A percentile compares a stretch with the other conserved stretches of the same genome.
phyloP scores from a whole-genome alignment of 2,888 invertebrate genomes.

The Drosophila mayaguana region DNA sequence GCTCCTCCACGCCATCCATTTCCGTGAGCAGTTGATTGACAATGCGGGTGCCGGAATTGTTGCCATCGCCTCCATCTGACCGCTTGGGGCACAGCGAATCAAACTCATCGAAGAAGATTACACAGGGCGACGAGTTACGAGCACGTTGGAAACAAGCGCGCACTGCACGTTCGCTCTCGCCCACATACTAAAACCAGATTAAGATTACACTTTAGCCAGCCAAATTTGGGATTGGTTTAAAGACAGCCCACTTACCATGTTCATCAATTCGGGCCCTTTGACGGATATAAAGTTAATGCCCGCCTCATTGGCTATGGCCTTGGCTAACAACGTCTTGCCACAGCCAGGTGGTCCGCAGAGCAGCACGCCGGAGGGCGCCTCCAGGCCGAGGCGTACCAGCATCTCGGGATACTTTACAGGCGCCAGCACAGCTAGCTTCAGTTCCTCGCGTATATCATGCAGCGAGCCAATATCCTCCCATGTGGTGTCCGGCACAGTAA shows the following conservation, averaged over 20 bases:
- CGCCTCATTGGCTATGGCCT: slow-evolving; percentile 99
- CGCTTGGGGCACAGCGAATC: slow-evolving; percentile 97
- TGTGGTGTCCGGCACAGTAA: slow-evolving; percentile 97
- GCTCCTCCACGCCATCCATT: slow-evolving; percentile 98
- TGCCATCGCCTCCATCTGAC: slow-evolving; percentile 89
- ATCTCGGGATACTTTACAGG: slow-evolving; percentile 95
- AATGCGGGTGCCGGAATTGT: slow-evolving; percentile 92
- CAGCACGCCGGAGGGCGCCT: slow-evolving; percentile 94
- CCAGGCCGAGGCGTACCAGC: slow-evolving; percentile 91
- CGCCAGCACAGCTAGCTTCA: slow-evolving; percentile 95
- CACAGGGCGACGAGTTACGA: slow-evolving; percentile 97
- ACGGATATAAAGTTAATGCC: slow-evolving; percentile 99
- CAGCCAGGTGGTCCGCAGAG: slow-evolving; percentile 99
- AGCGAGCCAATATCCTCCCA: slow-evolving; percentile 99
- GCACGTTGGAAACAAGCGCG: slow-evolving; percentile 98
- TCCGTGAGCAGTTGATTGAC: slow-evolving; percentile 99
- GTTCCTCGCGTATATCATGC: slow-evolving; percentile 93
- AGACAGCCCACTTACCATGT: slow-evolving; percentile 90
- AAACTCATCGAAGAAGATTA: slow-evolving; percentile 99
- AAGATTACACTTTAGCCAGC: not conserved
- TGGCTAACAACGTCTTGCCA: slow-evolving; percentile 98
- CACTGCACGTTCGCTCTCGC: slow-evolving; percentile 98
- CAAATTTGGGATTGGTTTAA: not conserved
- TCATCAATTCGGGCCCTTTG: slow-evolving; percentile 98
- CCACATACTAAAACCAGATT: slow-evolving; percentile 91